A percentile compares a stretch with the other conserved stretches of the same genome.
Conservation (phyloP, 2,113 vertebrate genomes). For the Macquaria ambigua region DNA sequence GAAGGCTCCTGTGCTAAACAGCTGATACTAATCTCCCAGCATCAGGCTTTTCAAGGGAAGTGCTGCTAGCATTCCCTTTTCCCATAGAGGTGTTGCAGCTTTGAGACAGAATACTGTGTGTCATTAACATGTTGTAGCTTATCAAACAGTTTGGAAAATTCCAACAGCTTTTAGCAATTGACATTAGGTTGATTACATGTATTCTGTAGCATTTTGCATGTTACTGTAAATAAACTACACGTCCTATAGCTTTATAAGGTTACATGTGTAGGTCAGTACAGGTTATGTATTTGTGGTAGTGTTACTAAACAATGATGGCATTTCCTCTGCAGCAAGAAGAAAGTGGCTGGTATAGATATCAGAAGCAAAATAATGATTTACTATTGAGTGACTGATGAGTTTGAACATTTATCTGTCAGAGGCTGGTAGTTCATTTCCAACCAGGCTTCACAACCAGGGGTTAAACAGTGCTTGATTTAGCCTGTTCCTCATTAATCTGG, state of each 20-base stretch:
- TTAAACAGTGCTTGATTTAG: constrained; percentile 8
- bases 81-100: background rate
- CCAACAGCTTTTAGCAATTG: too few species aligned
- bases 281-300: background rate
- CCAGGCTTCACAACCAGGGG: background rate
- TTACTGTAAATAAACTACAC: background rate
- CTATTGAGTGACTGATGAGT: too few species aligned
- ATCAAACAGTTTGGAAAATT: background rate
- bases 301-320: constrained; percentile 4
- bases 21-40: constrained; percentile 29
- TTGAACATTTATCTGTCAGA: too few species aligned
- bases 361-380: too few species aligned
- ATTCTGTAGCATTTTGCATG: background rate
- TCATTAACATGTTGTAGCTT: constrained; percentile 5
- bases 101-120: constrained; percentile 10
- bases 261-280: constrained; percentile 3
- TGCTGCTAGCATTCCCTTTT: constrained; percentile 11
- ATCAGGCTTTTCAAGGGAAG: background rate
- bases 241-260: background rate
- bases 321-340: constrained; percentile 18
- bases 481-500: constrained; percentile 43
- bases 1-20: constrained; percentile 10
- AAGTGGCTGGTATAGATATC: too few species aligned
- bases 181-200: background rate
- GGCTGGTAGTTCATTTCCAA: background rate